phyloP scores from a whole-genome alignment of 1,140 invertebrate species.

The Lepidurus couesii region DNA sequence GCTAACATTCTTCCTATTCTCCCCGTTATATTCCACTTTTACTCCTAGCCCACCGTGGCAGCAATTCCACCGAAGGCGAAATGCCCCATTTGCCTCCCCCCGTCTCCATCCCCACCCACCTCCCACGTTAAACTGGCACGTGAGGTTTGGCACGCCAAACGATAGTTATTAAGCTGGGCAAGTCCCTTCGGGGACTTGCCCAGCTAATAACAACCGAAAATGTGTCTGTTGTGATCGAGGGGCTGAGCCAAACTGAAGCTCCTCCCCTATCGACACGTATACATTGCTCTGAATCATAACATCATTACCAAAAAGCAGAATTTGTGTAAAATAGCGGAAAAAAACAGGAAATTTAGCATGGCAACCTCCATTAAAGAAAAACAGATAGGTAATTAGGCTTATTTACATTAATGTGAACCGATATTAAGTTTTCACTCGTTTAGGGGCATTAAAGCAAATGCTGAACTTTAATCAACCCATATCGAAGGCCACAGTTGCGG shows the following conservation, averaged over 20 bases:
- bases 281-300: neutral
- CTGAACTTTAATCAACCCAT: slow-evolving; percentile 80
- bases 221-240: neutral
- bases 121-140: no score
- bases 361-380: slow-evolving; percentile 31
- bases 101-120: no score
- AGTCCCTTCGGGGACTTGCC: no score
- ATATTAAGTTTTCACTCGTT: slow-evolving; percentile 39
- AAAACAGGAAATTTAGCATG: slow-evolving; percentile 15
- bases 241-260: neutral
- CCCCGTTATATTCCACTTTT: no score
- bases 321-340: neutral
- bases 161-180: no score
- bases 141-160: no score
- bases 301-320: neutral
- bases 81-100: no score
- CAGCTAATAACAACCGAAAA: no score
- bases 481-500: slow-evolving; percentile 64
- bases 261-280: neutral
- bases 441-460: slow-evolving; percentile 86
- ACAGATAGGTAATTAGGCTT: slow-evolving; percentile 27
- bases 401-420: neutral
- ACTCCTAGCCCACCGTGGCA: no score
- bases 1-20: no score
- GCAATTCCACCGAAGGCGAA: no score